Evolutionary conservation across 2,113 vertebrate species (phyloP).

Genomic region (Phaethornis superciliosus): DNA sequence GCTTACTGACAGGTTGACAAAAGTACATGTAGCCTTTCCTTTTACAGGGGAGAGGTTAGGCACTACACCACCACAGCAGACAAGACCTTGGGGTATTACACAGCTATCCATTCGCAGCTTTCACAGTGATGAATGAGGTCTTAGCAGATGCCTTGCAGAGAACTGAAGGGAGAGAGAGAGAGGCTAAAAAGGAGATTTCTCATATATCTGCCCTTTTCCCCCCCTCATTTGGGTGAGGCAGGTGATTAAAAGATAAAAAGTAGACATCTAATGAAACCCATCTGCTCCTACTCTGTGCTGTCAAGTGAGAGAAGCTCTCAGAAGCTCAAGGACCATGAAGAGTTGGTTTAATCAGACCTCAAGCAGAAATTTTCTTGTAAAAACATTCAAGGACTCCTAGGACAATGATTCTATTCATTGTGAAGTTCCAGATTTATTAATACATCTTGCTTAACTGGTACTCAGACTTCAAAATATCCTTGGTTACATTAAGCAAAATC

Average conservation of each 20-base stretch:
- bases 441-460: background rate
- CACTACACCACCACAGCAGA: constrained; percentile 50
- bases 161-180: background rate
- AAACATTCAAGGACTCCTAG: background rate
- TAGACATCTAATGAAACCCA: constrained; percentile 70
- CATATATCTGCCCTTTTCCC: constrained; percentile 52
- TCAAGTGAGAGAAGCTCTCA: constrained; percentile 45
- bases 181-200: constrained; percentile 60
- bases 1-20: constrained; percentile 89
- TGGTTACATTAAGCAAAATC: constrained; percentile 24
- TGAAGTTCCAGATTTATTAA: background rate
- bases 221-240: constrained; percentile 31
- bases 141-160: constrained; percentile 78
- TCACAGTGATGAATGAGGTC: constrained; percentile 79
- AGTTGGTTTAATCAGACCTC: constrained; percentile 24
- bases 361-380: constrained; percentile 29
- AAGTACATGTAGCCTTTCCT: constrained; percentile 83
- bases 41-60: constrained; percentile 71
- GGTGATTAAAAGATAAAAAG: constrained; percentile 66
- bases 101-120: constrained; percentile 80
- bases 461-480: background rate
- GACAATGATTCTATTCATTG: constrained; percentile 10
- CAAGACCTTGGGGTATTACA: constrained; percentile 80
- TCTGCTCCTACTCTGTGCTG: constrained; percentile 39
- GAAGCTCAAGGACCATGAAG: constrained; percentile 17